phyloP scores from a whole-genome alignment of 2,888 invertebrate genomes.

The Nemoura dubitans region DNA sequence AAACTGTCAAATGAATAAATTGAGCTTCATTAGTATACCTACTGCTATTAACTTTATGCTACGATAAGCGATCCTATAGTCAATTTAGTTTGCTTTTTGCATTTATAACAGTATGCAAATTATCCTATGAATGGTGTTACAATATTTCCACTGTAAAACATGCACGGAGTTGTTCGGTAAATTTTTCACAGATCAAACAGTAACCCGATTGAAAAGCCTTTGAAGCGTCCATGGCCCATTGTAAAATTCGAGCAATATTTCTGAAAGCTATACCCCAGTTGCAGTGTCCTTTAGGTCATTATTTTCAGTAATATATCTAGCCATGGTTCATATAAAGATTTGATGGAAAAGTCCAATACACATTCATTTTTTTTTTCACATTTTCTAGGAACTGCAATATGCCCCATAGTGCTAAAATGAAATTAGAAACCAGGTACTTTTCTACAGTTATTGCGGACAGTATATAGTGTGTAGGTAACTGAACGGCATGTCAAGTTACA shows the following conservation, averaged over 20 bases:
- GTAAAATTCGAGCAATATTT: background rate
- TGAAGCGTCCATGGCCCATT: background rate
- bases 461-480: background rate
- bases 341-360: background rate
- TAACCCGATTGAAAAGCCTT: background rate
- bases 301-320: background rate
- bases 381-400: background rate
- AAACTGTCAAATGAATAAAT: slow-evolving; percentile 2
- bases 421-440: background rate
- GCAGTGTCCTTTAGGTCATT: background rate
- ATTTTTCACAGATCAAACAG: background rate
- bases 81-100: background rate
- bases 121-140: background rate
- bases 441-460: background rate
- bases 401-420: background rate
- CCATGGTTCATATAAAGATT: background rate
- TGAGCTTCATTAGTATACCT: slow-evolving; percentile 2
- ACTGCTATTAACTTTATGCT: background rate
- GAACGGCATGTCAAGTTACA: background rate
- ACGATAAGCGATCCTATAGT: background rate
- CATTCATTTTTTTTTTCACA: background rate
- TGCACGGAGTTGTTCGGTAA: background rate
- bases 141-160: background rate
- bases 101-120: background rate
- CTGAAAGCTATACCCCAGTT: background rate